These are phyloP conservation scores for Benthochromis sp. DNA, from an alignment of 2,113 vertebrate species.

Conservation along the genomic window DNA sequence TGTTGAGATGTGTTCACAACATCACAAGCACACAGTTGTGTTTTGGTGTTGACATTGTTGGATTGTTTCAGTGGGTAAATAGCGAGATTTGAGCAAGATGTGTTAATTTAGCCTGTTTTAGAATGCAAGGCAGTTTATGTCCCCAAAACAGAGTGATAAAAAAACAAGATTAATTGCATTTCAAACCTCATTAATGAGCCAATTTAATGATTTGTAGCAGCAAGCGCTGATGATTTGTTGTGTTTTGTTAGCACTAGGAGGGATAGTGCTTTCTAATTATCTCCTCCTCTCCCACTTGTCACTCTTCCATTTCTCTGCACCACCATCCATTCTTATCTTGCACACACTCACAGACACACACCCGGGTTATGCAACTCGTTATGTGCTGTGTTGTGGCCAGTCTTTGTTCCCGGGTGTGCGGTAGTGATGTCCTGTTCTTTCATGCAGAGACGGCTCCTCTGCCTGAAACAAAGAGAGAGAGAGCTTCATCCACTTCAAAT, in stretches of 20 bases:
- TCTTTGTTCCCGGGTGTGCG: constrained; percentile 12
- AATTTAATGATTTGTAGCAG: not conserved
- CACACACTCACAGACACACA: not conserved
- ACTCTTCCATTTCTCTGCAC: not conserved
- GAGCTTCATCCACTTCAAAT: constrained; percentile 2
- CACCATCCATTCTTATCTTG: not conserved
- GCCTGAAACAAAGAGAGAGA: not conserved
- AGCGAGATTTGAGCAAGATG: not conserved
- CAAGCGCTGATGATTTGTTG: not conserved
- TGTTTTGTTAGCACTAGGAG: not conserved
- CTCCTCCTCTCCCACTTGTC: not conserved
- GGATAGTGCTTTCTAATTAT: not conserved
- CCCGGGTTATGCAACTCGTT: constrained; percentile 19
- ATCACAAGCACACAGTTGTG: not conserved
- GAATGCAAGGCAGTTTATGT: not conserved
- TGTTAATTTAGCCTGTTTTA: not conserved
- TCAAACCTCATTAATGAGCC: not conserved
- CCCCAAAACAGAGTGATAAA: not conserved
- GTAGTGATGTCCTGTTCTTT: not conserved
- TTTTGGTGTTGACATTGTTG: not conserved
- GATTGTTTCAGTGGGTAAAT: not conserved
- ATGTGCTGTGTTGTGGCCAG: not conserved
- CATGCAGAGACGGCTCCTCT: not conserved
- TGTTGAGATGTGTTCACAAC: not conserved
- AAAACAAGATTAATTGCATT: not conserved